Base-by-base conservation (phyloP, 2,888 invertebrate genomes). In the Hydraecia micacea region DNA sequence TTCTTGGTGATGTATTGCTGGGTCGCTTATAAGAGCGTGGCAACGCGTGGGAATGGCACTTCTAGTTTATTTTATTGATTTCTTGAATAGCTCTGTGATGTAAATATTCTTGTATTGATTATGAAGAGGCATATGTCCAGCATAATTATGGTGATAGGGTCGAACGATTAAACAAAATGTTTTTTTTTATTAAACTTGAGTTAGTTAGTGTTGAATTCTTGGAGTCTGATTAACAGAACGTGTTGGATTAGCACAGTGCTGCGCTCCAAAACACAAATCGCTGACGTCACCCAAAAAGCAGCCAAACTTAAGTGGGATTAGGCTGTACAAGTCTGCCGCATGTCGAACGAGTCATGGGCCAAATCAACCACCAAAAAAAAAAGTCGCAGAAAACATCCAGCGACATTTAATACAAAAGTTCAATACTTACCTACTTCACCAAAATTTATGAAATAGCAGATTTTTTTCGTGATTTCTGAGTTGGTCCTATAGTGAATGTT, bases 1-100 rank as follows among this genome's bases (percentile, higher is more conserved):
- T 68, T 52, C 55, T 63, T 0, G 39, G 36, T 74, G 67, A 84
- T 84, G 66, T 74, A 82, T 71, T 36, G 62, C 67, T 46, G 42
- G 63, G 58, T 68, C 28, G 60, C 39, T 67, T 66, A 39, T 58
- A 65, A 67, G 36, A 60, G 42, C 60, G 75, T 49, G 60, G 49
- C 52, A 32, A 46, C 49, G 65, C 28, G 55, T 66, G 60, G 49
- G 39, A 69, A 80, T 52, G n/a, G 60, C 25, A 55, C 28, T 49
- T 77, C 42, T 32, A 21, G 28, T 55, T 18, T 62, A 55, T 72
- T 60, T 75, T 63, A 32, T 52, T 42, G 42, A 63, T 32, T 32
- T 32, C 28, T 28, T 62, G 18, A 62, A 62, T 18, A 18, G 60
- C 18, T 32, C 18, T 60, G 60, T 28, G 28, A 32, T 18, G 18